Conservation (phyloP, 37 sponge, comb jelly and placozoan species). For the Mnemiopsis leidyi region DNA sequence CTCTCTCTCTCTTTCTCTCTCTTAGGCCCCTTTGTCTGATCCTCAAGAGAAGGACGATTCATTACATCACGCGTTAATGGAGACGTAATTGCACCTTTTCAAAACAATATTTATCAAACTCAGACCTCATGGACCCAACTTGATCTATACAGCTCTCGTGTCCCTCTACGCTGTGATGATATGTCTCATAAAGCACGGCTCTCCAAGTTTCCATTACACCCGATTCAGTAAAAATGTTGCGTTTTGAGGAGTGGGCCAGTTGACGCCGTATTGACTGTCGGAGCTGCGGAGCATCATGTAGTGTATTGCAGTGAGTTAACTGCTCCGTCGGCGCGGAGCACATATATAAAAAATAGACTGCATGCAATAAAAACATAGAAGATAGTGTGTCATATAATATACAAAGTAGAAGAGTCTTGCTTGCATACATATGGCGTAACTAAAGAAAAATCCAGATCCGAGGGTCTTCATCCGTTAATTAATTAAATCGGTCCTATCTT, state of each 20-base stretch:
- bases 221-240: not conserved
- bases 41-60: not conserved
- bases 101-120: not conserved
- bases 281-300: not conserved
- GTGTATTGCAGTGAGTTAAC: not conserved
- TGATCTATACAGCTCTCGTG: not conserved
- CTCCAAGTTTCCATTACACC: not conserved
- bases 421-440: not conserved
- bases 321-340: not conserved
- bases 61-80: not conserved
- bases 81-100: not conserved
- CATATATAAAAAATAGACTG: constrained; percentile 13
- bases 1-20: too few species aligned
- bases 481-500: not conserved
- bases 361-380: constrained; percentile 1
- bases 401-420: not conserved
- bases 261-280: not conserved
- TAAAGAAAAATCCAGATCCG: not conserved
- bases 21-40: too few species aligned
- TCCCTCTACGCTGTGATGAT: not conserved
- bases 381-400: not conserved
- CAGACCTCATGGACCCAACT: not conserved
- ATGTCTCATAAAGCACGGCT: not conserved
- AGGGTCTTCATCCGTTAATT: not conserved
- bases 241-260: not conserved